Percentiles rank a stretch among this genome's conserved stretches.
phyloP scores from a whole-genome alignment of 2,797 vertebrate species.

The Pseudomugil gertrudae region DNA sequence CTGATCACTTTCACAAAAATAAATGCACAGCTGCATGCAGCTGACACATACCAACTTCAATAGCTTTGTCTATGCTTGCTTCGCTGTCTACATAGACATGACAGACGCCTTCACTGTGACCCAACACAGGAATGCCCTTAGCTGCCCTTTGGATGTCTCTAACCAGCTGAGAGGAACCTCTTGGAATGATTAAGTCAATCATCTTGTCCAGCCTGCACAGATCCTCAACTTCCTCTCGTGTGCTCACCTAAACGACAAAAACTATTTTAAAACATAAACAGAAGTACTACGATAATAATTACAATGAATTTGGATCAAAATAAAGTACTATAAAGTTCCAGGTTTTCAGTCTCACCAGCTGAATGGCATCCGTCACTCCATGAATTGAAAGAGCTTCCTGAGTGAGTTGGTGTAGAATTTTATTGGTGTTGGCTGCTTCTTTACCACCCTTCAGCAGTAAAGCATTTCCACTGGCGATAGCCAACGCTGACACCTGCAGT shows the following conservation, averaged over 20 bases:
- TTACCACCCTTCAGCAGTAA: constrained; percentile 95
- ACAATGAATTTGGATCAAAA: not conserved
- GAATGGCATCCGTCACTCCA: constrained; percentile 90
- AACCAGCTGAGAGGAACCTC: constrained; percentile 94
- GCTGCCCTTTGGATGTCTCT: constrained; percentile 92
- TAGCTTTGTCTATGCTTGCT: constrained; percentile 92
- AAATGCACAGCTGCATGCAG: not conserved
- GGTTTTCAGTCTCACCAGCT: constrained; percentile 85
- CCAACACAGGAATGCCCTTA: constrained; percentile 96
- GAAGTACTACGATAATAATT: not conserved
- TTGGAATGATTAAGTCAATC: constrained; percentile 97
- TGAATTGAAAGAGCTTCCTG: constrained; percentile 95
- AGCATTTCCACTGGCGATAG: constrained; percentile 95
- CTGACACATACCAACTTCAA: constrained; percentile 87
- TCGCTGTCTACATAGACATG: constrained; percentile 92
- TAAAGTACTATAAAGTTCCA: not conserved
- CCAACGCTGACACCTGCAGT: constrained; percentile 92
- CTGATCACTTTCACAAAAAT: not conserved
- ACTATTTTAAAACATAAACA: not conserved
- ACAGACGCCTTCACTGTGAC: constrained; percentile 97
- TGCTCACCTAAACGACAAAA: constrained; percentile 87
- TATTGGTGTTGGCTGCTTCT: constrained; percentile 92
- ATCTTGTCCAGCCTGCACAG: constrained; percentile 93
- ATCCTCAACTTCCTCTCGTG: constrained; percentile 96
- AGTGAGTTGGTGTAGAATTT: constrained; percentile 90